Evolutionary conservation across 2,113 vertebrate genomes (phyloP).

Genomic region (Leucosticte australis): DNA sequence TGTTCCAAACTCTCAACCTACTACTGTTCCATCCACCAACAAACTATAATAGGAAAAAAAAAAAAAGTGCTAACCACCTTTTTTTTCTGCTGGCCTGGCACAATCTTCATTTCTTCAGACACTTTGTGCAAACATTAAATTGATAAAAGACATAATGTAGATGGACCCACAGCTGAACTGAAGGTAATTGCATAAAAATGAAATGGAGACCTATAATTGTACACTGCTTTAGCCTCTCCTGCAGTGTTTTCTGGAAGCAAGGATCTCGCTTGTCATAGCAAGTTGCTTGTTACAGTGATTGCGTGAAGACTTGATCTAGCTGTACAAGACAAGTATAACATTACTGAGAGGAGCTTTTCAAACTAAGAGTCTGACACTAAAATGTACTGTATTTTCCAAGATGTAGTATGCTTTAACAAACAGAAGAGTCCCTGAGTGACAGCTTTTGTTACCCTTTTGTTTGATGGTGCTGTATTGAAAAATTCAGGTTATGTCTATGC

Average conservation of each 20-base stretch:
- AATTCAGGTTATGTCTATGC: conserved; percentile 68
- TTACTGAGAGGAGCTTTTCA: conserved; percentile 67
- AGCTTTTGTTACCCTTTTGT: conserved; percentile 71
- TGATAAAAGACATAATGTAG: conserved; percentile 66
- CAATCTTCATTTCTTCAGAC: conserved; percentile 76
- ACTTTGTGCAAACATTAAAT: conserved; percentile 72
- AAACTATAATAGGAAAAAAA: neutral
- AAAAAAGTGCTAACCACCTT: conserved; percentile 18
- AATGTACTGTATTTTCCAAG: conserved; percentile 51
- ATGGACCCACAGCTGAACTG: conserved; percentile 57
- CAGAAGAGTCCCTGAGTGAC: conserved; percentile 68
- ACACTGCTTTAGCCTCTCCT: conserved; percentile 54
- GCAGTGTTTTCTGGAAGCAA: conserved; percentile 69
- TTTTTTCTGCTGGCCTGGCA: conserved; percentile 49
- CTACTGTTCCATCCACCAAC: conserved; percentile 35
- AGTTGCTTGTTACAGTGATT: conserved; percentile 64
- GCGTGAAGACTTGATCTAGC: conserved; percentile 55
- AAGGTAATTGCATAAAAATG: conserved; percentile 74
- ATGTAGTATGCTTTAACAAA: conserved; percentile 55
- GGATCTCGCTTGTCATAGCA: conserved; percentile 54
- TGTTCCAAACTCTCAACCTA: conserved; percentile 40
- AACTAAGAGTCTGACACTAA: conserved; percentile 63
- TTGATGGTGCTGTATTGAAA: conserved; percentile 62
- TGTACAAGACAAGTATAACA: conserved; percentile 66
- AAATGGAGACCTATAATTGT: conserved; percentile 75